Evolutionary conservation across 2,797 vertebrate species (phyloP).

Genomic region (Gephyroberyx darwinii): DNA sequence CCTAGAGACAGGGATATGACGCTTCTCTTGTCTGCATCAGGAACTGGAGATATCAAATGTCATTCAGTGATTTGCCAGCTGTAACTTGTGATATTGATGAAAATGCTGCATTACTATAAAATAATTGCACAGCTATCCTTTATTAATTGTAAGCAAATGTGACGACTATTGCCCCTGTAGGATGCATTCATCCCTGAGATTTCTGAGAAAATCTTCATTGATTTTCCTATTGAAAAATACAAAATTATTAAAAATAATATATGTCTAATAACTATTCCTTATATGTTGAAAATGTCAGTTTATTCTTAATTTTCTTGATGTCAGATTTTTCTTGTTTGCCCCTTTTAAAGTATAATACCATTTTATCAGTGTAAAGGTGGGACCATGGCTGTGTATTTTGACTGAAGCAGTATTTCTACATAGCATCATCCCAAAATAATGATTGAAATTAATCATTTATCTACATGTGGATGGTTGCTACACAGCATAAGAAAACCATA

Average conservation of each 20-base stretch:
- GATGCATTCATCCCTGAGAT: not conserved
- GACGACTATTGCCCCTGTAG: too few relatives aligned
- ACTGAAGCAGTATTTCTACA: constrained; percentile 36
- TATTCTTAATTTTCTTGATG: constrained; percentile 5
- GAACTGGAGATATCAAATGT: not conserved
- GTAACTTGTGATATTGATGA: not conserved
- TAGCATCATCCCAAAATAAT: constrained; percentile 36
- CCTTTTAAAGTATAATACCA: constrained; percentile 7
- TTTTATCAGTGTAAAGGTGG: constrained; percentile 40
- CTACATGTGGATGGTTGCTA: constrained; percentile 12
- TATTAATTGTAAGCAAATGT: not conserved
- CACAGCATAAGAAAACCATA: not conserved
- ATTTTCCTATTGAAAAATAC: not conserved
- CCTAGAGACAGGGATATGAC: not conserved
- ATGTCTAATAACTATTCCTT: not conserved
- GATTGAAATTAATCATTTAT: constrained; percentile 22
- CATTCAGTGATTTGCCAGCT: not conserved
- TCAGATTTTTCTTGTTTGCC: not conserved
- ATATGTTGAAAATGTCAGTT: not conserved
- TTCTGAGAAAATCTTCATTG: not conserved
- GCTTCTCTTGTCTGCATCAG: too few relatives aligned
- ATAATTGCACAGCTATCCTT: not conserved
- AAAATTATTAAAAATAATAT: not conserved
- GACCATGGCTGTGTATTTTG: not conserved
- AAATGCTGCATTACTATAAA: not conserved